Percentiles rank a stretch among this genome's conserved stretches.
Evolutionary conservation across 2,113 vertebrate genomes (phyloP).

Genomic region (Coptodon rendalli): DNA sequence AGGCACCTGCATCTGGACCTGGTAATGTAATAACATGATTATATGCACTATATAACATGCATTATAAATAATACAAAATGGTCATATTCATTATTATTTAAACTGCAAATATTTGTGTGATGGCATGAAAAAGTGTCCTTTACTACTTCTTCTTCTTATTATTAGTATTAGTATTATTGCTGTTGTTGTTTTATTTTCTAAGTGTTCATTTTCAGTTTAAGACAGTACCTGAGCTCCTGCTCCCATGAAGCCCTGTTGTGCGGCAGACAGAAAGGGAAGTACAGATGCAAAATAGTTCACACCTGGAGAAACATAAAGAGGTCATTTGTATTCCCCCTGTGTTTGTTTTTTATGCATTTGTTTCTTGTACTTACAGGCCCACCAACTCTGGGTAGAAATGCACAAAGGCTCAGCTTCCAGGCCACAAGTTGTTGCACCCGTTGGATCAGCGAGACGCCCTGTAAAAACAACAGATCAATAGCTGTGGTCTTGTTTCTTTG

Average conservation of each 20-base stretch:
- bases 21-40: not conserved
- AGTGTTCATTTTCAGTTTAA: not conserved
- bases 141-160: not conserved
- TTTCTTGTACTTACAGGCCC: slow-evolving; percentile 57
- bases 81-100: not conserved
- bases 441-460: slow-evolving; percentile 66
- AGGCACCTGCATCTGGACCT: slow-evolving; percentile 55
- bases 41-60: not conserved
- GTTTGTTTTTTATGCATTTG: not conserved
- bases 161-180: not conserved
- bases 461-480: not conserved
- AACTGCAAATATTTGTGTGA: not conserved
- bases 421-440: slow-evolving; percentile 44
- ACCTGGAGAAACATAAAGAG: slow-evolving; percentile 34
- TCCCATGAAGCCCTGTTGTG: slow-evolving; percentile 51
- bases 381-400: slow-evolving; percentile 66
- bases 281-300: slow-evolving; percentile 58
- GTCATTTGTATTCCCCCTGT: not conserved
- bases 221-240: slow-evolving; percentile 13
- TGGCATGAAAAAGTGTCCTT: not conserved
- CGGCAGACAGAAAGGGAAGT: slow-evolving; percentile 67
- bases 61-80: not conserved
- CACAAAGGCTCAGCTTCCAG: slow-evolving; percentile 40
- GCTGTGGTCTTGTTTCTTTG: not conserved
- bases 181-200: not conserved